Percentiles rank a stretch among this genome's conserved stretches.
Conservation (phyloP, 23 tunicate genomes). For the Styela plicata region DNA sequence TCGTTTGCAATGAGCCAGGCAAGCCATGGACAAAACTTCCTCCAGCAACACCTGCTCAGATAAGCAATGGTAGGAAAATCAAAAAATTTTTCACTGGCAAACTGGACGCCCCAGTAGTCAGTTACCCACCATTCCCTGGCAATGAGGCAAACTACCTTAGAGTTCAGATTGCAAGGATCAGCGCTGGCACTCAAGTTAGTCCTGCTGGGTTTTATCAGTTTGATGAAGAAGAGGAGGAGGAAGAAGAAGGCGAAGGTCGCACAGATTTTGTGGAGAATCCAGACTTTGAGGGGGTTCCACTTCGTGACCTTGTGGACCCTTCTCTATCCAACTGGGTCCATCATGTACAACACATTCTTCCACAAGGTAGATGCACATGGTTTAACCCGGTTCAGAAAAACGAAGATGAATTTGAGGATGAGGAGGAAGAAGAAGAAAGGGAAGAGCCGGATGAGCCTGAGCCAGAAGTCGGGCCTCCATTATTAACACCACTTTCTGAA, state of each 20-base stretch:
- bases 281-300: conserved; percentile 82
- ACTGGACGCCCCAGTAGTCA: conserved; percentile 72
- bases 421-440: conserved; percentile 95
- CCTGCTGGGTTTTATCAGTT: conserved; percentile 86
- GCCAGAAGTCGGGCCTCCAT: conserved; percentile 96
- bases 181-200: conserved; percentile 98
- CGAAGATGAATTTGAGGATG: conserved; percentile 93
- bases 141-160: conserved; percentile 91
- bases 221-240: conserved; percentile 97
- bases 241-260: conserved; percentile 88
- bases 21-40: conserved; percentile 93
- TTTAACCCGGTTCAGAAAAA: conserved; percentile 87
- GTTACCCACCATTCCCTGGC: conserved; percentile 98
- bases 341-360: conserved; percentile 91
- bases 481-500: conserved; percentile 91
- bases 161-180: conserved; percentile 89
- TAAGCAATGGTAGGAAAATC: conserved; percentile 56
- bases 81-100: conserved; percentile 95
- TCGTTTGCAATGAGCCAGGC: conserved; percentile 97
- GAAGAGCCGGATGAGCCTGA: conserved; percentile 96
- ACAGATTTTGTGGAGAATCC: conserved; percentile 93
- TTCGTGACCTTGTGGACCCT: conserved; percentile 91
- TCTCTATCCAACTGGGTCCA: conserved; percentile 96
- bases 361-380: conserved; percentile 93
- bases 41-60: conserved; percentile 88